Evolutionary conservation across 2,113 vertebrate species (phyloP), one percentile per base, ranked within the genome.

Genomic region (Cnemophilus loriae): DNA sequence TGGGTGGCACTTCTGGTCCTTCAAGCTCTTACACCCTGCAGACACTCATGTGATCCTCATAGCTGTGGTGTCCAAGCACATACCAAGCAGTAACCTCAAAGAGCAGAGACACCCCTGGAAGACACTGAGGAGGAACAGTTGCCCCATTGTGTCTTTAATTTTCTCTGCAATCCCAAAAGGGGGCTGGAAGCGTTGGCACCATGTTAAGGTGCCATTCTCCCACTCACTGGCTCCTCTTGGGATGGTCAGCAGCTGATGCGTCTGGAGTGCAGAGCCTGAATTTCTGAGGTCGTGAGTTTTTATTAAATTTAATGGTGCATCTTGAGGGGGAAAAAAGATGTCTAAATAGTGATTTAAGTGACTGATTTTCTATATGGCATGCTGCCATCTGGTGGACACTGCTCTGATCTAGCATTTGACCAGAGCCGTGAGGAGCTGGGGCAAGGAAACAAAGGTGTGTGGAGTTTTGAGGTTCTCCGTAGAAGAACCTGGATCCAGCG

Each of bases 311-410:
- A 81, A 86, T 65, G n/a, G 27, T 67, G 23, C 12, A 1, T 39
- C 44, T 35, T 56, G 32, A 7, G 26, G 33, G 18, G 14, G 6
- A 20, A 37, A 33, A 50, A 37, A 44, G 3, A n/a, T 39, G 67
- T 67, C 87, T 92, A 96, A 97, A 95, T 93, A 83, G 80, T 84
- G 93, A 96, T 96, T 95, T 77, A 86, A 92, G 83, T 92, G 90
- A 90, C 73, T 93, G 85, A 75, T 94, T 97, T 96, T 96, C 65
- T 60, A 97, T 96, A 96, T 97, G 96, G 95, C 96, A 96, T 96
- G 92, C 95, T 96, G 95, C 96, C 96, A 97, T 97, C 96, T 97
- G 95, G 96, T 97, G 96, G 96, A 78, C 88, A 13, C 19, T 60
- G 86, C 49, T 93, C 88, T 53, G 49, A 87, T 90, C 49, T 27